phyloP scores from a whole-genome alignment of 92 coral and sea anemone species.

The Virgularia gustaviana region DNA sequence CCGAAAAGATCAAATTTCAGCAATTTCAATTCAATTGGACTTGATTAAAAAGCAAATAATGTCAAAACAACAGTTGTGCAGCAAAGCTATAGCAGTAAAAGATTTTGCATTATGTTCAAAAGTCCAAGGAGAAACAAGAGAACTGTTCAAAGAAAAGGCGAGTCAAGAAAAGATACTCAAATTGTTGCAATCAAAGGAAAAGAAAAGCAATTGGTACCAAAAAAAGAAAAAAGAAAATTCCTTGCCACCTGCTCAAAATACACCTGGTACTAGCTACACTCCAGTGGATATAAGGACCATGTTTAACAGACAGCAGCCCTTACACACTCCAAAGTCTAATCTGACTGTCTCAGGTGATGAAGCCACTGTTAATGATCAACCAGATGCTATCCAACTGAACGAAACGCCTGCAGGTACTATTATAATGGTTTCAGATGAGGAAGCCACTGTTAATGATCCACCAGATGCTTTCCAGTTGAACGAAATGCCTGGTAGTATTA shows the following conservation, averaged over 20 bases:
- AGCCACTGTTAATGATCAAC: no score
- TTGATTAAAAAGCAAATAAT: constrained; percentile 40
- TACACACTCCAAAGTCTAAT: background rate
- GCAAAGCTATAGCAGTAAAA: constrained; percentile 34
- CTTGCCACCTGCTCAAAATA: background rate
- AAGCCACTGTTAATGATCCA: no score
- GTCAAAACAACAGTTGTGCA: constrained; percentile 46
- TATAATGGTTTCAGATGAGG: no score
- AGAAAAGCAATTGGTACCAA: constrained; percentile 41
- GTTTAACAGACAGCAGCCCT: background rate
- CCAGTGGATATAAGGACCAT: background rate
- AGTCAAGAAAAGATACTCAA: constrained; percentile 21
- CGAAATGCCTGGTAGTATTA: no score
- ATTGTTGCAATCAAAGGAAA: constrained; percentile 34
- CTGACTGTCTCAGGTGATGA: no score
- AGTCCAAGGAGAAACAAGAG: constrained; percentile 44
- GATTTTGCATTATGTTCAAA: constrained; percentile 40
- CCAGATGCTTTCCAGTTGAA: no score
- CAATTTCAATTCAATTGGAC: constrained; percentile 40
- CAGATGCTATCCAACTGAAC: no score
- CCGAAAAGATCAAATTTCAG: constrained; percentile 38
- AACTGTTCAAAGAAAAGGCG: constrained; percentile 31
- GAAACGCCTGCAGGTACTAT: no score
- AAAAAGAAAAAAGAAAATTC: constrained; percentile 2
- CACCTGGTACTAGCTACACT: background rate